phyloP scores from a whole-genome alignment of 2,888 invertebrate species.

The Diarsia dahlii region DNA sequence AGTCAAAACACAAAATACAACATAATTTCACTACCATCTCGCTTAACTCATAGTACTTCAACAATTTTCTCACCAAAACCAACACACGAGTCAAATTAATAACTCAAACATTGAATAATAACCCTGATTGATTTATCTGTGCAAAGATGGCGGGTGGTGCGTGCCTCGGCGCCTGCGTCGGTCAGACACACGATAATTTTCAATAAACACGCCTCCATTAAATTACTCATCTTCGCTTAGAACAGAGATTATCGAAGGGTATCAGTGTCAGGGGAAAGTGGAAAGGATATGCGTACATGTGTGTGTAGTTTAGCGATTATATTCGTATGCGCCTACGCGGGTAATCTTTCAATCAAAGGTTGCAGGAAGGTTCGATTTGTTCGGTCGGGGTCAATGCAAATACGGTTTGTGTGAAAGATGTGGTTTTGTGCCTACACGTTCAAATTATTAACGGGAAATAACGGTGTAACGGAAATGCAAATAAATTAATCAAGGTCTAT shows the following conservation, averaged over 20 bases:
- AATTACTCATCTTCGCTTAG: conserved; percentile 75
- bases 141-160: conserved; percentile 59
- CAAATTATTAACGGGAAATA: background rate
- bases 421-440: background rate
- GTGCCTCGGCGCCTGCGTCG: conserved; percentile 69
- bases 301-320: conserved; percentile 35
- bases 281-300: conserved; percentile 58
- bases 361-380: conserved; percentile 45
- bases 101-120: conserved; percentile 68
- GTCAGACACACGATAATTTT: conserved; percentile 74
- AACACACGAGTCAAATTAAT: conserved; percentile 62
- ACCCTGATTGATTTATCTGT: conserved; percentile 76
- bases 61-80: conserved; percentile 52
- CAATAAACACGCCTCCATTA: conserved; percentile 75
- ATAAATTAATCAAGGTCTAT: background rate
- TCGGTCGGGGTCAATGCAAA: conserved; percentile 41
- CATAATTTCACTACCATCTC: background rate
- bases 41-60: conserved; percentile 3
- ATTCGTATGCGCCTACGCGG: conserved; percentile 51
- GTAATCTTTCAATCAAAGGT: conserved; percentile 60
- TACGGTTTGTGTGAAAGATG: conserved; percentile 10
- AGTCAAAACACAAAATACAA: background rate
- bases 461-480: background rate
- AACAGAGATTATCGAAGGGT: conserved; percentile 72
- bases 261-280: conserved; percentile 73